Evolutionary conservation across 2,113 vertebrate genomes (phyloP), one percentile per base, ranked within the genome.

Genomic region (Rhabdomys dilectus): DNA sequence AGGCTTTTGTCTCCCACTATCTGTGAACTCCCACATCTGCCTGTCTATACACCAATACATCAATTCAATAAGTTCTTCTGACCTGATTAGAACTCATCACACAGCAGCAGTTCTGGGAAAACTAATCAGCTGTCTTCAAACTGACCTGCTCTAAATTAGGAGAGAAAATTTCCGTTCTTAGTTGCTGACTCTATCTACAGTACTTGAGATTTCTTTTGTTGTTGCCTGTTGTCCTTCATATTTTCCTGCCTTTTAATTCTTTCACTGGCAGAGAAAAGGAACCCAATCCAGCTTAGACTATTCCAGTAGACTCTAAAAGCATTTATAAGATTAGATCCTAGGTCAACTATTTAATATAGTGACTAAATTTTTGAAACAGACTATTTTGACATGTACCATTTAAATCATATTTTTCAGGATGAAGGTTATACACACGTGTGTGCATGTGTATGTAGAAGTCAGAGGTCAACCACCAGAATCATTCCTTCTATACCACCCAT

Each of bases 271-370:
- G 11, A 82, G 53, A 82, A 39, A 82, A 26, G 12, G 10, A 82
- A 82, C 36, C 21, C 36, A 39, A 39, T 82, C 3, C 53, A 58
- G 36, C 36, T 21, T 24, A 81, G 21, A 39, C 53, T 82, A 12
- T 60, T 39, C 21, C 34, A 58, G 24, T n/a, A 58, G 53, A 58
- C 56, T 58, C 53, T 11, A 58, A 73, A 75, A 76, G 9, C 5
- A 36, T 19, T 62, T 42, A 64, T 26, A 56, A 58, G 34, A 53
- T 39, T 88, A 88, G 62, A 36, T 58, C 85, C 24, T 19, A 93
- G 96, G 72, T 51, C 56, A 96, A 60, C 91, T 66, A 84, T 72
- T 42, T 80, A 77, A 88, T 90, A 62, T 53, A 53, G 7, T 73
- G 39, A 89, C 0, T 88, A 62, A 89, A 53, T 70, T 89, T 89